Conservation (phyloP, 2,113 vertebrate genomes). For the Cacatua alba region DNA sequence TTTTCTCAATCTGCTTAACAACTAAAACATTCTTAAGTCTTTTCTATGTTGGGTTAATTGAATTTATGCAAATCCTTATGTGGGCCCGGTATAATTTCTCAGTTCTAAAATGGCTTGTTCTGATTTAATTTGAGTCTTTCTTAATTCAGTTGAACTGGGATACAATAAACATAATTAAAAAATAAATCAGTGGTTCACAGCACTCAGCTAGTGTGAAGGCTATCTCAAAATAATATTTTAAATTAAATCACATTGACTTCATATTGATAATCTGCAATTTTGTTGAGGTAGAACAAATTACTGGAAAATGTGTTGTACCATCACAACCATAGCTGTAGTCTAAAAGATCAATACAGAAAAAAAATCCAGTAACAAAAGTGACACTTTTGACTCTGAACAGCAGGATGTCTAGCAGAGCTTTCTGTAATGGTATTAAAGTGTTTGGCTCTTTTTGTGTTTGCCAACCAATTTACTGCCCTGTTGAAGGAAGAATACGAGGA, state of each 20-base stretch:
- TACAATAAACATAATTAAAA: background rate
- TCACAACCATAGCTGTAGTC: background rate
- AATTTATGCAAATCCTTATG: background rate
- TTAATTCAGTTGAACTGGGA: background rate
- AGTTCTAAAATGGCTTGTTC: background rate
- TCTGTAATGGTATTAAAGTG: slow-evolving; percentile 34
- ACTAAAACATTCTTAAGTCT: background rate
- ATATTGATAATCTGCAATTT: slow-evolving; percentile 5
- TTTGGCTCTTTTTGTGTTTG: slow-evolving; percentile 32
- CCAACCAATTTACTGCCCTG: background rate
- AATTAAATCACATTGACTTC: background rate
- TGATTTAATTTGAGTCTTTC: background rate
- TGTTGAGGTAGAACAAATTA: background rate
- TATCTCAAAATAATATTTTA: background rate
- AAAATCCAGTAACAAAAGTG: slow-evolving; percentile 52
- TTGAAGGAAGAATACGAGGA: slow-evolving; percentile 14
- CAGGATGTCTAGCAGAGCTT: background rate
- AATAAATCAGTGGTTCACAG: background rate
- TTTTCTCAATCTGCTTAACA: background rate
- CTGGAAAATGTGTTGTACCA: slow-evolving; percentile 3
- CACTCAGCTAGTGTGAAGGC: background rate
- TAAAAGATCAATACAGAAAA: slow-evolving; percentile 49
- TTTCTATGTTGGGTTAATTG: background rate
- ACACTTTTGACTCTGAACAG: slow-evolving; percentile 48
- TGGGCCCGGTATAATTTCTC: background rate